Conservation (phyloP, 1,140 invertebrate species). For the Diprion similis region DNA sequence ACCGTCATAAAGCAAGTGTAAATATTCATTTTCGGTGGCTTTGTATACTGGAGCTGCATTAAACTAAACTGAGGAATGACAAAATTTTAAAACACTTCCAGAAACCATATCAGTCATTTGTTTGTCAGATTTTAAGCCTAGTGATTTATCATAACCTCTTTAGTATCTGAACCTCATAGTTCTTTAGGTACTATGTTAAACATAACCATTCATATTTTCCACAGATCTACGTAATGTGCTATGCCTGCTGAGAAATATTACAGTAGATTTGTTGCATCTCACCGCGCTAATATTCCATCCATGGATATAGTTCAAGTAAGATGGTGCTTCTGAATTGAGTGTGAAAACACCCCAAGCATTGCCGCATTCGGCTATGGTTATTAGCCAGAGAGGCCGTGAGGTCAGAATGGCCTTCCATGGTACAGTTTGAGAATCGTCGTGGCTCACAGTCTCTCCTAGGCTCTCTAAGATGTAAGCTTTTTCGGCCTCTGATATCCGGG, state of each 20-base stretch:
- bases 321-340: conserved; percentile 83
- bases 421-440: conserved; percentile 58
- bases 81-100: too few relatives aligned
- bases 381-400: conserved; percentile 80
- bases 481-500: conserved; percentile 75
- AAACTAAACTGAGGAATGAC: too few relatives aligned
- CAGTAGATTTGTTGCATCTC: conserved; percentile 38
- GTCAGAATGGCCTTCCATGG: conserved; percentile 79
- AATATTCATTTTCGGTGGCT: too few relatives aligned
- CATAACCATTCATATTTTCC: conserved; percentile 10
- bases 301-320: conserved; percentile 84
- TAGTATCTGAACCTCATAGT: too few relatives aligned
- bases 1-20: too few relatives aligned
- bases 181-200: neutral
- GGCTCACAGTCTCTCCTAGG: conserved; percentile 60
- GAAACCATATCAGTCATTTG: too few relatives aligned
- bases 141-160: too few relatives aligned
- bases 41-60: too few relatives aligned
- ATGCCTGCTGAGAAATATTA: conserved; percentile 14
- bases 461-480: conserved; percentile 67
- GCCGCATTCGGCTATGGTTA: conserved; percentile 78
- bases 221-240: conserved; percentile 2
- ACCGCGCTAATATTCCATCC: conserved; percentile 83
- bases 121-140: too few relatives aligned
- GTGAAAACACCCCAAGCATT: conserved; percentile 88